Evolutionary conservation across 2,797 vertebrate species (phyloP).

Genomic region (Otus scops): DNA sequence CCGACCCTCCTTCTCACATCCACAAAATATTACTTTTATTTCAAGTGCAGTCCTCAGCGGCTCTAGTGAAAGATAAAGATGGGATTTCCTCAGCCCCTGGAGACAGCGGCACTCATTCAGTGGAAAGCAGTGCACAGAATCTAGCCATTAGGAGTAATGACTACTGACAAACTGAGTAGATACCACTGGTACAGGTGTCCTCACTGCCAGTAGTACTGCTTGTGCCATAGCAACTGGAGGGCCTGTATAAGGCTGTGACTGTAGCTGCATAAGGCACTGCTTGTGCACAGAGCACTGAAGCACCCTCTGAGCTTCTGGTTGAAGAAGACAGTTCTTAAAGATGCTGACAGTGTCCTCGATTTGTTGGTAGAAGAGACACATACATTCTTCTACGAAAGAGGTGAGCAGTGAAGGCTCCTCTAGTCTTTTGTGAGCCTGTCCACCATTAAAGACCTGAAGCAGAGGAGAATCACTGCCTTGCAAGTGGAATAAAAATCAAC

Average conservation of each 20-base stretch:
- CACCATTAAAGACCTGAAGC: background rate
- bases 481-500: background rate
- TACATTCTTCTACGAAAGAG: background rate
- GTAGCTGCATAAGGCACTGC: background rate
- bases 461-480: background rate
- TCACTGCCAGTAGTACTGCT: background rate
- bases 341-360: background rate
- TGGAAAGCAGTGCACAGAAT: background rate
- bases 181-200: slow-evolving; percentile 22
- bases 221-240: background rate
- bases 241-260: background rate
- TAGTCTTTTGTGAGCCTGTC: background rate
- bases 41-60: background rate
- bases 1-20: background rate
- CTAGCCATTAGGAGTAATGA: background rate
- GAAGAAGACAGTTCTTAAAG: background rate
- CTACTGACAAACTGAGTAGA: background rate
- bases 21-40: background rate
- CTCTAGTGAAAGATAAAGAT: background rate
- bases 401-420: background rate
- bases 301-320: background rate
- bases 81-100: background rate
- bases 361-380: background rate
- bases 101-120: background rate
- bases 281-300: background rate